A percentile compares a stretch with the other conserved stretches of the same genome.
phyloP scores from a whole-genome alignment of 1,140 invertebrate species.

The Lepidurus apus region DNA sequence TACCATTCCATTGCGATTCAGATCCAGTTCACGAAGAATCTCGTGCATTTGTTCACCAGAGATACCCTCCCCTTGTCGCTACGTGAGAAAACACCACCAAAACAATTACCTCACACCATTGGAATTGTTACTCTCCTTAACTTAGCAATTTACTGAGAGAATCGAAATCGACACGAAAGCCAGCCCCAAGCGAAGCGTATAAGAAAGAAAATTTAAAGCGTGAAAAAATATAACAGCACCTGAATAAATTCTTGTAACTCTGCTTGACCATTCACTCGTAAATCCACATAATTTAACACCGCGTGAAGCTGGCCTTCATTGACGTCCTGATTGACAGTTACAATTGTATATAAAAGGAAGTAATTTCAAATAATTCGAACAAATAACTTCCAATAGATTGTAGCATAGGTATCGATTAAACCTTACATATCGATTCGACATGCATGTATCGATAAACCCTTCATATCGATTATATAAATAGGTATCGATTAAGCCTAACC shows the following conservation, averaged over 20 bases:
- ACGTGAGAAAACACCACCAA: neutral
- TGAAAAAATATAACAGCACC: constrained; percentile 46
- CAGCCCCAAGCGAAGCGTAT: neutral
- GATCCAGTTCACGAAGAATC: constrained; percentile 95
- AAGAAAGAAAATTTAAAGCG: neutral
- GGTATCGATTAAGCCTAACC: neutral
- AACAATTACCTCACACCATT: neutral
- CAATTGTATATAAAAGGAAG: constrained; percentile 9
- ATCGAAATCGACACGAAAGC: neutral
- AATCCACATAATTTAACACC: constrained; percentile 61
- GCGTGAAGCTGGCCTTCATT: constrained; percentile 57
- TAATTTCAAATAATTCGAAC: neutral
- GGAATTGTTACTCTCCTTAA: neutral
- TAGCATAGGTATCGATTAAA: neutral
- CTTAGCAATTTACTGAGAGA: neutral
- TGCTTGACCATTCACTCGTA: constrained; percentile 62
- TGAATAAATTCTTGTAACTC: constrained; percentile 66
- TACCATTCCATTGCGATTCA: constrained; percentile 98
- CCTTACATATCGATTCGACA: neutral
- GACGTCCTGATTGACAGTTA: constrained; percentile 48
- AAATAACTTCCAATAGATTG: neutral
- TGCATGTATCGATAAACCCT: too few relatives aligned
- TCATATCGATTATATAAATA: too few relatives aligned
- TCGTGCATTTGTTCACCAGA: constrained; percentile 94
- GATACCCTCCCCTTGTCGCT: constrained; percentile 73